These are phyloP conservation scores for Ochropleura leucogaster DNA, from an alignment of 2,888 invertebrate genomes.

Conservation along the genomic window DNA sequence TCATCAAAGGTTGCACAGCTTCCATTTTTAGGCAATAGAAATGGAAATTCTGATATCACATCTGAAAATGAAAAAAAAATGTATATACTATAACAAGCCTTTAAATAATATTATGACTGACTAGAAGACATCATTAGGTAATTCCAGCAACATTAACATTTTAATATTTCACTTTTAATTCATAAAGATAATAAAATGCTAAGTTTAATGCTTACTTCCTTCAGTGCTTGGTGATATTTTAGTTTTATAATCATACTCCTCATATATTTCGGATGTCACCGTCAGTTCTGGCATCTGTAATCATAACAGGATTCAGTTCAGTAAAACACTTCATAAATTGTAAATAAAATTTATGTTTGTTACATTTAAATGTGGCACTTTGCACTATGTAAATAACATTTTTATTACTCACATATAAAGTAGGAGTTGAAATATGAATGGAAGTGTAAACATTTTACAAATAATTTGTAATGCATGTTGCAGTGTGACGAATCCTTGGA, in stretches of 20 bases:
- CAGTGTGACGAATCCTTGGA: conserved; percentile 38
- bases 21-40: conserved; percentile 87
- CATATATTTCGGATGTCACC: conserved; percentile 94
- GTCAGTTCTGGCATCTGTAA: conserved; percentile 90
- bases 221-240: conserved; percentile 82
- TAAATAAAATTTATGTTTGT: conserved; percentile 59
- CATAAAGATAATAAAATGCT: conserved; percentile 28
- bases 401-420: conserved; percentile 53
- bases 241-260: conserved; percentile 92
- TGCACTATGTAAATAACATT: conserved; percentile 44
- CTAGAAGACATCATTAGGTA: not conserved
- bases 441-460: conserved; percentile 50
- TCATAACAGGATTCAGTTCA: conserved; percentile 60
- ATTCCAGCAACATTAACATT: not conserved
- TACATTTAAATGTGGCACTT: conserved; percentile 49
- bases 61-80: conserved; percentile 85
- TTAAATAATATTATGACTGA: not conserved
- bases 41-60: conserved; percentile 93
- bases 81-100: not conserved
- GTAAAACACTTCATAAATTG: conserved; percentile 55
- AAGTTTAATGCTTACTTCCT: conserved; percentile 83
- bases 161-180: conserved; percentile 5
- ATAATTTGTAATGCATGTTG: conserved; percentile 51
- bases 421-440: conserved; percentile 49
- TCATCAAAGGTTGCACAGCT: conserved; percentile 87